Conservation (phyloP, 1,140 invertebrate species). For the Papilio polytes region DNA sequence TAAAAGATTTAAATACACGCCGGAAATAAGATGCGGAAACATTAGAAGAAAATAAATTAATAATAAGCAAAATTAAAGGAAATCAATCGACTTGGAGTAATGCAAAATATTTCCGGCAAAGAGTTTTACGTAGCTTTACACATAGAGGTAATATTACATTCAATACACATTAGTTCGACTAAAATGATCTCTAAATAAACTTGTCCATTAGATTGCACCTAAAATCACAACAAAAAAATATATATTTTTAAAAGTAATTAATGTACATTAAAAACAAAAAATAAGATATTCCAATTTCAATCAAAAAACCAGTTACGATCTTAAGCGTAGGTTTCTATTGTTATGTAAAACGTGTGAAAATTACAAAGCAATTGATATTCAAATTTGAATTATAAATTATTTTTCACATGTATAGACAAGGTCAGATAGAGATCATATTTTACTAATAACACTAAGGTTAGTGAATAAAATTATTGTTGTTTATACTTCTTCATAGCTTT, state of each 20-base stretch:
- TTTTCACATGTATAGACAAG: slow-evolving; percentile 1
- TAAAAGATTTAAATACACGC: slow-evolving; percentile 6
- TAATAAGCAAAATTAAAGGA: not conserved
- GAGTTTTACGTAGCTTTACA: not conserved
- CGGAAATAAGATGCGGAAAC: slow-evolving; percentile 18
- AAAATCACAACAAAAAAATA: not conserved
- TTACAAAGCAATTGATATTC: too few relatives aligned
- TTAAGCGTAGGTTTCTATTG: too few relatives aligned
- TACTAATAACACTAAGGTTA: not conserved
- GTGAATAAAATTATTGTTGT: slow-evolving; percentile 58
- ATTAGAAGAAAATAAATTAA: slow-evolving; percentile 1
- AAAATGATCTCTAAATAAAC: not conserved
- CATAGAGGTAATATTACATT: not conserved
- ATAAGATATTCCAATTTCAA: too few relatives aligned
- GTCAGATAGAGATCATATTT: not conserved
- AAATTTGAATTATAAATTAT: not conserved
- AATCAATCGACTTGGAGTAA: not conserved
- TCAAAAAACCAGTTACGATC: too few relatives aligned
- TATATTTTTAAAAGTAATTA: too few relatives aligned
- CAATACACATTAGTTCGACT: slow-evolving; percentile 5
- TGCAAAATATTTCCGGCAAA: slow-evolving; percentile 3
- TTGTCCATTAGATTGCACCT: not conserved
- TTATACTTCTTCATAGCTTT: slow-evolving; percentile 71
- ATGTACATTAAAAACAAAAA: too few relatives aligned
- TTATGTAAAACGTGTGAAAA: too few relatives aligned